A percentile compares a stretch with the other conserved stretches of the same genome.
phyloP scores from a whole-genome alignment of 2,797 vertebrate genomes.

The Ctenopoma multispine region DNA sequence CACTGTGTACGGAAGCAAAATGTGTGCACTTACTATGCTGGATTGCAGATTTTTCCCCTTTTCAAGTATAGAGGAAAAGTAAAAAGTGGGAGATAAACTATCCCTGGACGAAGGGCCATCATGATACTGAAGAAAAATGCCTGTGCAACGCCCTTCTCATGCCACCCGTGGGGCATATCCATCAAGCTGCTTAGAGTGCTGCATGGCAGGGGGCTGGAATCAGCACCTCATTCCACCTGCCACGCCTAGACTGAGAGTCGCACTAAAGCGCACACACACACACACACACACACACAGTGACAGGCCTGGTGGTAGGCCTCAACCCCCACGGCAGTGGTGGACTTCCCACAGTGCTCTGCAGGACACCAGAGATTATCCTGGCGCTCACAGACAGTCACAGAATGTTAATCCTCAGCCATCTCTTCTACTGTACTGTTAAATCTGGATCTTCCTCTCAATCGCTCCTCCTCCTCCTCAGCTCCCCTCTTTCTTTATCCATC shows the following conservation, averaged over 20 bases:
- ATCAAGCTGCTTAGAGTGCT: conserved; percentile 59
- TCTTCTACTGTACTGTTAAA: conserved; percentile 72
- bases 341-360: conserved; percentile 72
- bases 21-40: conserved; percentile 31
- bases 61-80: conserved; percentile 29
- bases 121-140: conserved; percentile 19
- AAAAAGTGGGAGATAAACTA: conserved; percentile 30
- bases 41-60: conserved; percentile 24
- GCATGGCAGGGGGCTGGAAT: conserved; percentile 49
- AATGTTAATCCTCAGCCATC: conserved; percentile 81
- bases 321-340: conserved; percentile 63
- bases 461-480: conserved; percentile 58
- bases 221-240: conserved; percentile 68
- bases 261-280: conserved; percentile 30
- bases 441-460: conserved; percentile 63
- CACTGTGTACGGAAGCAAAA: conserved; percentile 28
- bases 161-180: conserved; percentile 55
- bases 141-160: conserved; percentile 27
- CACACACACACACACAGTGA: conserved; percentile 32
- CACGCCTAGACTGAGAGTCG: conserved; percentile 52
- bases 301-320: conserved; percentile 68
- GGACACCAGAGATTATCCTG: conserved; percentile 77
- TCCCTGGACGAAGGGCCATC: conserved; percentile 13
- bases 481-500: conserved; percentile 54
- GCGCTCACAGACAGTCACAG: conserved; percentile 75